These are phyloP conservation scores for Cyclura pinguis DNA, from an alignment of 2,797 vertebrate species.

Conservation along the genomic window DNA sequence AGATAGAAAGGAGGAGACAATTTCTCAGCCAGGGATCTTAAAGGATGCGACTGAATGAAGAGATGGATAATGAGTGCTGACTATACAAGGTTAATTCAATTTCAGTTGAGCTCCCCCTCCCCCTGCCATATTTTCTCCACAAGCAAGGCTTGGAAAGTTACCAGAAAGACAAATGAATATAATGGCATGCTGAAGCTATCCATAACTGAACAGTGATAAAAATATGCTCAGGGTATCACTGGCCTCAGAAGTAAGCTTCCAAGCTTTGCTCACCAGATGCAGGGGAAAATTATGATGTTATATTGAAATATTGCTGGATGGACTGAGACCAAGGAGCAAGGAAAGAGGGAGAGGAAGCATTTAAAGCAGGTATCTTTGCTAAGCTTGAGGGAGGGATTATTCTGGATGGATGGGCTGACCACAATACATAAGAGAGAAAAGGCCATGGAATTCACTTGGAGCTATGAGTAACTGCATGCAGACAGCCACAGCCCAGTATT, in stretches of 20 bases:
- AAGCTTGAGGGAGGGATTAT: background rate
- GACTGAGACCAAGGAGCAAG: background rate
- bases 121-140: background rate
- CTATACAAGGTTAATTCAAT: background rate
- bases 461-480: conserved; percentile 23
- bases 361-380: background rate
- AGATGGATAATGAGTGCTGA: background rate
- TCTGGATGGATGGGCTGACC: background rate
- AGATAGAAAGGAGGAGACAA: rapidly evolving
- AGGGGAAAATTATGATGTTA: background rate
- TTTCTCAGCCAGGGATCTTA: background rate
- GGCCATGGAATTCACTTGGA: background rate
- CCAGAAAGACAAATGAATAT: background rate
- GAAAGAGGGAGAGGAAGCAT: background rate
- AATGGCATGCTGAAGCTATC: background rate
- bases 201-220: background rate
- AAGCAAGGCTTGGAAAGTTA: background rate
- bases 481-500: background rate
- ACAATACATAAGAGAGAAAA: background rate
- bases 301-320: background rate
- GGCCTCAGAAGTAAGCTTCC: background rate
- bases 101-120: background rate
- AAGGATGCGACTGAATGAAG: background rate
- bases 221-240: background rate
- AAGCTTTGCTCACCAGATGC: background rate